A percentile compares a stretch with the other conserved stretches of the same genome.
These are phyloP conservation scores for Atractosteus spatula DNA, from an alignment of 2,113 vertebrate species.

Conservation along the genomic window DNA sequence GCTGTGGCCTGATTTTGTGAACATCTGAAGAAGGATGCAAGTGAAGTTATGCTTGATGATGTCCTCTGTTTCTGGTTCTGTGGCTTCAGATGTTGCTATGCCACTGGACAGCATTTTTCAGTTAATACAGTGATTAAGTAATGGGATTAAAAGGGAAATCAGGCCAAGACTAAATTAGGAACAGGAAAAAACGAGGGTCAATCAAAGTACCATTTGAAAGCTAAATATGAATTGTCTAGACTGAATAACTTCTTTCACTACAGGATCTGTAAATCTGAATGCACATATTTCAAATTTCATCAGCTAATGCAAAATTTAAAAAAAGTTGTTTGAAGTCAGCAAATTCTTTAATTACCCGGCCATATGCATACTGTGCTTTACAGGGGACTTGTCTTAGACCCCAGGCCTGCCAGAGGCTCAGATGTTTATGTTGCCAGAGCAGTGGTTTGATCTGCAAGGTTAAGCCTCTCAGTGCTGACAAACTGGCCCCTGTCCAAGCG, in stretches of 20 bases:
- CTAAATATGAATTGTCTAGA: conserved; percentile 1
- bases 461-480: conserved; percentile 29
- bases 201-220: not conserved
- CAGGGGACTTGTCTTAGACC: not conserved
- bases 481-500: conserved; percentile 26
- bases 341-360: not conserved
- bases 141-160: not conserved
- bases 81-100: too few relatives aligned
- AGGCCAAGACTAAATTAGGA: not conserved
- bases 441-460: conserved; percentile 29
- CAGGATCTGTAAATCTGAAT: not conserved
- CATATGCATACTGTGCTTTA: not conserved
- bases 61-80: too few relatives aligned
- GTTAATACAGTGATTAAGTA: too few relatives aligned
- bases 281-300: conserved; percentile 2
- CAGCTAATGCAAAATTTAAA: not conserved
- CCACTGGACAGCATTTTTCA: too few relatives aligned
- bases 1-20: too few relatives aligned
- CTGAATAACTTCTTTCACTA: not conserved
- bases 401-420: not conserved
- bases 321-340: not conserved
- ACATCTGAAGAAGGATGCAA: too few relatives aligned
- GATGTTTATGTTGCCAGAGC: not conserved
- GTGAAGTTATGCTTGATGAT: too few relatives aligned
- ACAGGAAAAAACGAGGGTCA: not conserved